A percentile compares a stretch with the other conserved stretches of the same genome.
Conservation (phyloP, 2,797 vertebrate species). For the Tarsius wallacei region DNA sequence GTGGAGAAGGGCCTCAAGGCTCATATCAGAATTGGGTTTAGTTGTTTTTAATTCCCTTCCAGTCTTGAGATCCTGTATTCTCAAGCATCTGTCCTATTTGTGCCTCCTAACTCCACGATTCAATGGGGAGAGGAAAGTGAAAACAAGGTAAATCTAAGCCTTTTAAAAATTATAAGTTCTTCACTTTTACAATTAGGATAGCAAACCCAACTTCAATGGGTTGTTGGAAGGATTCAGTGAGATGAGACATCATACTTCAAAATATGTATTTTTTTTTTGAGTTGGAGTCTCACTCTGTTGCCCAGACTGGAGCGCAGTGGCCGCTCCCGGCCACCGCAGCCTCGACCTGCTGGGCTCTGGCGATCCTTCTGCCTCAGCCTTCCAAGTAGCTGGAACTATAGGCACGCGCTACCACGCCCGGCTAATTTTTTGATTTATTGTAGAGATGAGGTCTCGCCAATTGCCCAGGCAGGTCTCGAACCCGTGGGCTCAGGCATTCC, state of each 20-base stretch:
- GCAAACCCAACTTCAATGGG: neutral
- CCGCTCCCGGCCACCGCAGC: no score
- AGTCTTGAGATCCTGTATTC: neutral
- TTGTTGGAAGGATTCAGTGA: neutral
- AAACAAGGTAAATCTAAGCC: conserved; percentile 12
- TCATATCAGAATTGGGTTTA: neutral
- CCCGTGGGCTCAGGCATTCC: no score
- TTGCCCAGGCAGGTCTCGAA: no score
- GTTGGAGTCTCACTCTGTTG: no score
- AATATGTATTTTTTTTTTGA: no score
- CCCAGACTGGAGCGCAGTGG: no score
- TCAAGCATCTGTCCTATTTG: neutral
- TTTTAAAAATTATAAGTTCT: neutral
- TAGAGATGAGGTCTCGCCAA: no score
- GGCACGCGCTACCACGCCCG: no score
- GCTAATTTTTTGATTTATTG: no score
- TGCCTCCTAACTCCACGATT: neutral
- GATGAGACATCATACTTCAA: conserved; percentile 1
- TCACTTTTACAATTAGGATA: conserved; percentile 3
- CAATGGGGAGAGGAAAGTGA: neutral
- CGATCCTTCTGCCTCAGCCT: no score
- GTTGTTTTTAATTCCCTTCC: conserved; percentile 3
- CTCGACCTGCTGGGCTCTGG: no score
- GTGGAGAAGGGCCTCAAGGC: neutral
- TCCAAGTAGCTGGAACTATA: no score